Evolutionary conservation across 30 jellyfish, hydroid and myxozoan genomes (phyloP).

Genomic region (Nemopilema nomurai): DNA sequence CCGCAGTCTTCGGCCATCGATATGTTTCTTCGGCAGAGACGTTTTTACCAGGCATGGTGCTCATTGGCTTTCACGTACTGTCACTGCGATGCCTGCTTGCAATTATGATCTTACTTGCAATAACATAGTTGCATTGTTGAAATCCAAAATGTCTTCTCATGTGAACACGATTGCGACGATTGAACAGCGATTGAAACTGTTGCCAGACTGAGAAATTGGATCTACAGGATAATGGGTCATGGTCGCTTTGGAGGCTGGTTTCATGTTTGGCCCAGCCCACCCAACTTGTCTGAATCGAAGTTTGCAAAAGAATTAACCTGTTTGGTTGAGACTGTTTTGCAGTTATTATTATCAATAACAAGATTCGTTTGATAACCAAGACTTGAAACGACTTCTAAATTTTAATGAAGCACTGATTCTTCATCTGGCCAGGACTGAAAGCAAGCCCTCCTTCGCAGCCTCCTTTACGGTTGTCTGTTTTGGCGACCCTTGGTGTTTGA

Average conservation of each 20-base stretch:
- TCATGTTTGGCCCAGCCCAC: background rate
- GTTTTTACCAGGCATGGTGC: no score
- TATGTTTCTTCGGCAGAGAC: no score
- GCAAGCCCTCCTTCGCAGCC: no score
- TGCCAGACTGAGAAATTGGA: background rate
- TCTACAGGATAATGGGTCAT: background rate
- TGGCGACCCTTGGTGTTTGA: no score
- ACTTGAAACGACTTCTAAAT: background rate
- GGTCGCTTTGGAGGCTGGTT: background rate
- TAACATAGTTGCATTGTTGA: no score
- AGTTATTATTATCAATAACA: background rate
- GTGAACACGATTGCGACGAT: background rate
- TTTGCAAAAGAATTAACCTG: background rate
- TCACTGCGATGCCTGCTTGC: no score
- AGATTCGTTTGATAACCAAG: background rate
- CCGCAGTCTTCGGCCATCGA: no score
- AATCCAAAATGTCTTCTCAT: background rate
- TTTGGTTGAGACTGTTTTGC: slow-evolving; percentile 5
- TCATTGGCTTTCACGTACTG: no score
- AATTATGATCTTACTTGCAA: no score
- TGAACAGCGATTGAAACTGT: background rate
- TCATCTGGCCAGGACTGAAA: no score
- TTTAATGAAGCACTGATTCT: no score
- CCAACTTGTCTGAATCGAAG: background rate
- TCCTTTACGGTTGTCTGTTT: no score